Conservation (phyloP, 37 sponge, comb jelly and placozoan species). For the Mnemiopsis leidyi region DNA sequence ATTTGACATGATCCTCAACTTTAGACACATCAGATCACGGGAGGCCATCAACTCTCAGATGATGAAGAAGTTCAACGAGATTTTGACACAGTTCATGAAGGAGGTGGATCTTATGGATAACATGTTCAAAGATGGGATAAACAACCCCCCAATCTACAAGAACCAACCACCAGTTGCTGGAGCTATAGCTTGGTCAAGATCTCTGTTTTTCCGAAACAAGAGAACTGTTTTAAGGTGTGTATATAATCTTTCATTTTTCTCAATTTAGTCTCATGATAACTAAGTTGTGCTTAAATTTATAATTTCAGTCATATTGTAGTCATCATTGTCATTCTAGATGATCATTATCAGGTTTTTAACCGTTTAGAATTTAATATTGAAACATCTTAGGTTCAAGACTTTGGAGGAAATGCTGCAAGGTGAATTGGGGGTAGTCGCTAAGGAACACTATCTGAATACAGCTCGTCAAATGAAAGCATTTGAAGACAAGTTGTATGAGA, state of each 20-base stretch:
- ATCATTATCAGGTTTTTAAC: too few relatives aligned
- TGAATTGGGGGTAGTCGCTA: conserved; percentile 71
- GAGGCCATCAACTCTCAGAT: conserved; percentile 91
- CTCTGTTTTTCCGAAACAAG: conserved; percentile 96
- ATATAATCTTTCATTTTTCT: too few relatives aligned
- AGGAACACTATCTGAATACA: conserved; percentile 84
- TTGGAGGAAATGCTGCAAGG: conserved; percentile 68
- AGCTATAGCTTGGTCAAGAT: conserved; percentile 90
- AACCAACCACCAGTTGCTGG: conserved; percentile 97
- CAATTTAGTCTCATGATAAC: too few relatives aligned
- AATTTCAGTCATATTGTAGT: too few relatives aligned
- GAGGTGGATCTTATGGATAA: conserved; percentile 89
- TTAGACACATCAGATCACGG: conserved; percentile 85
- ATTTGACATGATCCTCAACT: conserved; percentile 99
- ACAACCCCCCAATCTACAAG: conserved; percentile 84
- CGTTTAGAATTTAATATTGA: too few relatives aligned
- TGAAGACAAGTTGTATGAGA: conserved; percentile 79
- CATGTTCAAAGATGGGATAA: conserved; percentile 73
- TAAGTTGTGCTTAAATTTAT: too few relatives aligned
- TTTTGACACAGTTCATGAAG: conserved; percentile 85
- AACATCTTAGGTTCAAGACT: conserved; percentile 76
- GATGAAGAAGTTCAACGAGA: conserved; percentile 97
- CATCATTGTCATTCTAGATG: too few relatives aligned
- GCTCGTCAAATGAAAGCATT: conserved; percentile 92
- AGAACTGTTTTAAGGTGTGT: conserved; percentile 77